These are phyloP conservation scores for Corythornis cristatus DNA, from an alignment of 2,113 vertebrate species.

Conservation along the genomic window DNA sequence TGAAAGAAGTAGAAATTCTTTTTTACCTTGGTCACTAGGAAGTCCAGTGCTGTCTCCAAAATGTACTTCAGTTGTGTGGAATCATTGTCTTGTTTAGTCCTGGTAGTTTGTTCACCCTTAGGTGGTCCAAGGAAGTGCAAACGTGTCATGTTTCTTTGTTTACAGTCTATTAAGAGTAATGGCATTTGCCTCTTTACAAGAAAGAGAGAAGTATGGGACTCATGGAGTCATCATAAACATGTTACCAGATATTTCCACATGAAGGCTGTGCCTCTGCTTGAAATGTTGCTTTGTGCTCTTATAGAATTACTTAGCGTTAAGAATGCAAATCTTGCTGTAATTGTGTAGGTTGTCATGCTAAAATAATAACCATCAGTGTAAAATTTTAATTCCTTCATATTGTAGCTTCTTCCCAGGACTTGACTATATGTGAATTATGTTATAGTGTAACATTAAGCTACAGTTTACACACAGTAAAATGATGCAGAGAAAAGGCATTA, in stretches of 20 bases:
- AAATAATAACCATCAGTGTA: neutral
- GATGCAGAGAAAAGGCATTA: neutral
- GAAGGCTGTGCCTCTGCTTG: neutral
- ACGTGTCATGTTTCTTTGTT: neutral
- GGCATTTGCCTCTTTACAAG: neutral
- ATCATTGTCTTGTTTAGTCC: neutral
- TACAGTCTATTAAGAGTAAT: neutral
- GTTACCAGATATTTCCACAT: neutral
- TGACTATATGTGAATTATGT: neutral
- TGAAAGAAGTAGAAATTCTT: neutral
- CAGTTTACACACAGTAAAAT: neutral
- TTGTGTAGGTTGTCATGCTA: neutral
- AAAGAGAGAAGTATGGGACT: neutral
- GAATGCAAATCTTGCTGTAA: neutral
- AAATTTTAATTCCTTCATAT: neutral
- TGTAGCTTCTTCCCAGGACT: neutral
- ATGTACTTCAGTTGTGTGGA: neutral
- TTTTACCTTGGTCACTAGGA: neutral
- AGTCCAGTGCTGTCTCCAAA: neutral
- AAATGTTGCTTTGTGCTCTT: neutral
- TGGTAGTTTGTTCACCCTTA: neutral
- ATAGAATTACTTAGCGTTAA: neutral
- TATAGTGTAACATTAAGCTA: neutral
- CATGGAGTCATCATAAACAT: fast-evolving
- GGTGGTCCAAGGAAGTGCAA: neutral